Percentiles rank a stretch among this genome's conserved stretches.
Evolutionary conservation across 2,797 vertebrate genomes (phyloP).

Genomic region (Rhyacichthys aspro): DNA sequence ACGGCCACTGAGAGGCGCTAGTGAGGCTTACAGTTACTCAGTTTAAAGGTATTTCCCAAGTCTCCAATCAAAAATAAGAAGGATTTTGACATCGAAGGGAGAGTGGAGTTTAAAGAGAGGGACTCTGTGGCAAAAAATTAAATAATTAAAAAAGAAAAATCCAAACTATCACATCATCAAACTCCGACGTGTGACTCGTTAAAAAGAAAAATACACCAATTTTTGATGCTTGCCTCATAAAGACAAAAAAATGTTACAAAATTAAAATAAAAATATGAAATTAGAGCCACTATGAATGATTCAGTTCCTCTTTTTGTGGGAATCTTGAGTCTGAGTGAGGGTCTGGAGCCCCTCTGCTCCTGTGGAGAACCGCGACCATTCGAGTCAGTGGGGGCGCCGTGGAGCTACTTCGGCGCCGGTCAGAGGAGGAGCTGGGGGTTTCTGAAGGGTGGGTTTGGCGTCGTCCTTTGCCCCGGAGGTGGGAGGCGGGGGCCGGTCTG

Average conservation of each 20-base stretch:
- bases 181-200: constrained; percentile 33
- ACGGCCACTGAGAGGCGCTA: constrained; percentile 10
- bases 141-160: constrained; percentile 12
- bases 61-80: constrained; percentile 49
- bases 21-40: constrained; percentile 38
- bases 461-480: constrained; percentile 82
- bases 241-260: constrained; percentile 47
- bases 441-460: constrained; percentile 86
- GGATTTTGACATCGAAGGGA: constrained; percentile 42
- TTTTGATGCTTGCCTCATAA: constrained; percentile 43
- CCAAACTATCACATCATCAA: constrained; percentile 12
- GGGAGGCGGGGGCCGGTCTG: constrained; percentile 48
- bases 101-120: constrained; percentile 34
- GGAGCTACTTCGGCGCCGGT: constrained; percentile 75
- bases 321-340: not conserved
- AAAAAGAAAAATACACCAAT: constrained; percentile 21
- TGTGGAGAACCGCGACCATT: constrained; percentile 51
- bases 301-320: not conserved
- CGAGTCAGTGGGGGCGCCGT: constrained; percentile 40
- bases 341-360: constrained; percentile 36
- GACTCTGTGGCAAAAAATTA: not conserved
- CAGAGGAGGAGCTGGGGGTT: constrained; percentile 35
- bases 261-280: constrained; percentile 46
- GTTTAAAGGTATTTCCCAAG: constrained; percentile 43
- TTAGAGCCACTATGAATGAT: constrained; percentile 25